These are phyloP conservation scores for Heliothis peltigera DNA, from an alignment of 2,888 invertebrate species.

Conservation along the genomic window DNA sequence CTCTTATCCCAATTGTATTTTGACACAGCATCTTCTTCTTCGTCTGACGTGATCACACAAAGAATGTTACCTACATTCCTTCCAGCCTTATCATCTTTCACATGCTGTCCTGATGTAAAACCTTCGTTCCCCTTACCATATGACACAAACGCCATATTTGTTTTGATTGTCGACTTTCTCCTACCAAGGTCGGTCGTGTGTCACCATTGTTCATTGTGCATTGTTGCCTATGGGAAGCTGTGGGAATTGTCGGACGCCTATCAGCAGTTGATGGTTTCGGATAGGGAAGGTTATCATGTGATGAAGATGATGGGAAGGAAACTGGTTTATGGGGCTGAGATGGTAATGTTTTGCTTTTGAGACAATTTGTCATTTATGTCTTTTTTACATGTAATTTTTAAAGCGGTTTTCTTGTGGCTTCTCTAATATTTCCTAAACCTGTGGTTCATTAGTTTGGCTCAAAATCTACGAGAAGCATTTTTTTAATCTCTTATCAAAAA, in stretches of 20 bases:
- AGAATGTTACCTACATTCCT: no score
- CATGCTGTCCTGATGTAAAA: no score
- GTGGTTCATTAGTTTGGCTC: no score
- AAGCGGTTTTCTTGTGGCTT: no score
- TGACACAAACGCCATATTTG: slow-evolving; percentile 23
- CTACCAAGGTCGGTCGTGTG: slow-evolving; percentile 62
- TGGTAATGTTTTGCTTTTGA: not conserved
- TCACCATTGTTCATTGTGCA: slow-evolving; percentile 66
- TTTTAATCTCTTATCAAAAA: no score
- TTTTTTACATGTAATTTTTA: not conserved
- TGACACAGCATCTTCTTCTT: no score
- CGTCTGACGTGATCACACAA: no score
- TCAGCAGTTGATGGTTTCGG: slow-evolving; percentile 33
- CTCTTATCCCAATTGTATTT: no score
- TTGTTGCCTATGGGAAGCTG: slow-evolving; percentile 61
- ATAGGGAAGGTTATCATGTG: slow-evolving; percentile 19
- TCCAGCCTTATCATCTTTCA: no score
- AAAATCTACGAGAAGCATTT: no score
- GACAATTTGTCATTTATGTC: not conserved
- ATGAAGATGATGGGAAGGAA: slow-evolving; percentile 10
- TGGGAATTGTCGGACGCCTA: slow-evolving; percentile 23
- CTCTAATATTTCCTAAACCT: no score
- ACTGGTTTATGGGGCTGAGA: slow-evolving; percentile 3
- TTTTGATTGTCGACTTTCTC: slow-evolving; percentile 61
- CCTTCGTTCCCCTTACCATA: not conserved